Evolutionary conservation across 2,888 invertebrate genomes (phyloP).

Genomic region (Chrysodeixis includens): DNA sequence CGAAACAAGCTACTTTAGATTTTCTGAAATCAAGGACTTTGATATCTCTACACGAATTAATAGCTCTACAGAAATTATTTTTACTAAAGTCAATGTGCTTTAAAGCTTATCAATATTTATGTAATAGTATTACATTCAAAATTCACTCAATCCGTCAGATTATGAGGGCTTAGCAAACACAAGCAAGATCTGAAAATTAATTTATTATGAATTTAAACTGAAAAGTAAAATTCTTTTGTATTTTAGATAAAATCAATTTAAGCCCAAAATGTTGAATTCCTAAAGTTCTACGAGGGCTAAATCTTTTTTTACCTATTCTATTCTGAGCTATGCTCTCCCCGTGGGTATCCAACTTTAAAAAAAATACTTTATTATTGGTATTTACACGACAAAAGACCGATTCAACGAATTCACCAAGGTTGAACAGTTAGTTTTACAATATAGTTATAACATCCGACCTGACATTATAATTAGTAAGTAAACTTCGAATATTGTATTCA

Average conservation of each 20-base stretch:
- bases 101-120: constrained; percentile 10
- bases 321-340: no score
- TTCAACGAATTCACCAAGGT: no score
- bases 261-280: no score
- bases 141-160: background rate
- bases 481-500: background rate
- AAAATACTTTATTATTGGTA: no score
- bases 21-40: no score
- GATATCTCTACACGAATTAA: background rate
- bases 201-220: background rate
- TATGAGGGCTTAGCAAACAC: constrained; percentile 3
- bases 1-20: no score
- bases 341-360: no score
- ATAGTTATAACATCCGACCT: background rate
- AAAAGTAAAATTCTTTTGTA: background rate
- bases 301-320: no score
- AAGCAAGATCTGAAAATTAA: background rate
- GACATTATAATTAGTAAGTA: constrained; percentile 5
- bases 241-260: background rate
- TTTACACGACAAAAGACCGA: no score
- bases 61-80: background rate
- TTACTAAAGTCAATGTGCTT: background rate
- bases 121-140: background rate
- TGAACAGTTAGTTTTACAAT: background rate
- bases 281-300: no score